Percentiles rank a stretch among this genome's conserved stretches.
Conservation (phyloP, 1,140 invertebrate genomes). For the Lamellibrachia luymesi region DNA sequence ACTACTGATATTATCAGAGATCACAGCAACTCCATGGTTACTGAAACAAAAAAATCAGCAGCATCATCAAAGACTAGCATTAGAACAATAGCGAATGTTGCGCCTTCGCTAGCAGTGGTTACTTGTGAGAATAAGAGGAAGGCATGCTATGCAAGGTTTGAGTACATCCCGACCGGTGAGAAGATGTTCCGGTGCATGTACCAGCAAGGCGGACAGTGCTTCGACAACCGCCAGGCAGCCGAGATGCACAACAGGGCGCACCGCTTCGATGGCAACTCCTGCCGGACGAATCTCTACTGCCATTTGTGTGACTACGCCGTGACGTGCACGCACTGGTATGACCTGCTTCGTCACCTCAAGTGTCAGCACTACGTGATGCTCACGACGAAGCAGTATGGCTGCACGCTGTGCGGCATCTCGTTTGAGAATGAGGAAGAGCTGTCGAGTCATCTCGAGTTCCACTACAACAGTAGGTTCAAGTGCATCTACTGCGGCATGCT, state of each 20-base stretch:
- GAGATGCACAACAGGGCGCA: slow-evolving; percentile 20
- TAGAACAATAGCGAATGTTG: neutral
- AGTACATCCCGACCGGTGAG: slow-evolving; percentile 24
- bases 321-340: slow-evolving; percentile 24
- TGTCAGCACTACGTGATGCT: slow-evolving; percentile 13
- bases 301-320: slow-evolving; percentile 21
- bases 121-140: neutral
- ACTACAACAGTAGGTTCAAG: slow-evolving; percentile 26
- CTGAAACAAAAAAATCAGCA: neutral
- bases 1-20: neutral
- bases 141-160: slow-evolving; percentile 20
- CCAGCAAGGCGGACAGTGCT: slow-evolving; percentile 24
- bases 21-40: neutral
- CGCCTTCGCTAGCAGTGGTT: neutral
- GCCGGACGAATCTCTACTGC: neutral
- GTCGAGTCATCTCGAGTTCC: slow-evolving; percentile 25
- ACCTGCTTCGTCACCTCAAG: slow-evolving; percentile 23
- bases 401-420: slow-evolving; percentile 21
- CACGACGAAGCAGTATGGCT: slow-evolving; percentile 14
- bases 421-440: slow-evolving; percentile 28
- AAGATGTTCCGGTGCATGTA: slow-evolving; percentile 24
- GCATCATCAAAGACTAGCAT: neutral
- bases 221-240: slow-evolving; percentile 23
- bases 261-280: neutral
- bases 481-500: slow-evolving; percentile 26